A percentile compares a stretch with the other conserved stretches of the same genome.
Evolutionary conservation across 2,113 vertebrate genomes (phyloP).

Genomic region (Leptosomus discolor): DNA sequence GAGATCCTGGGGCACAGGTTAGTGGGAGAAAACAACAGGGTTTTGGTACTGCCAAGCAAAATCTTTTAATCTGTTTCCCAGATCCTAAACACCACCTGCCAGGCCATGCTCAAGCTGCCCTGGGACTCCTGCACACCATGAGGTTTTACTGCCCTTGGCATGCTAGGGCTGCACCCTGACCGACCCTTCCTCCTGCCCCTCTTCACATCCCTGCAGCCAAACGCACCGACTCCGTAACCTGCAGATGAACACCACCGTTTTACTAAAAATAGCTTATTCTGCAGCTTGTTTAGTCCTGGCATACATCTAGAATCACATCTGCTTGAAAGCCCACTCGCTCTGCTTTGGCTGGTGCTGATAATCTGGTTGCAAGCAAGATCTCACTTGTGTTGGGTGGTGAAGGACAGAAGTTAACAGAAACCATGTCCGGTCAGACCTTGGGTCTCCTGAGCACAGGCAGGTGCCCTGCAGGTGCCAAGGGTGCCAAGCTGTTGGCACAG

Average conservation of each 20-base stretch:
- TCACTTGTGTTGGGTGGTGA: accelerated
- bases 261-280: neutral
- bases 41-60: neutral
- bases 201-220: neutral
- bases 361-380: neutral
- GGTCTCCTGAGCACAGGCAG: neutral
- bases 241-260: neutral
- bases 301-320: neutral
- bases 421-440: accelerated
- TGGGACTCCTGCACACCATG: neutral
- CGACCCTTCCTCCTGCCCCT: neutral
- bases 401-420: neutral
- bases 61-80: neutral
- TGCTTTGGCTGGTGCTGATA: neutral
- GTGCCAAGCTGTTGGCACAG: neutral
- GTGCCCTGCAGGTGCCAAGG: neutral
- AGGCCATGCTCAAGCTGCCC: neutral
- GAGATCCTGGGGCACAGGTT: constrained; percentile 9
- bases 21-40: neutral
- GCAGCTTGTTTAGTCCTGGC: neutral
- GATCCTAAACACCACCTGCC: neutral
- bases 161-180: neutral
- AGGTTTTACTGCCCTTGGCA: neutral
- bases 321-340: neutral
- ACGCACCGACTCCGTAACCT: neutral